Evolutionary conservation across 1,140 invertebrate genomes (phyloP).

Genomic region (Drosophila rhopaloa): DNA sequence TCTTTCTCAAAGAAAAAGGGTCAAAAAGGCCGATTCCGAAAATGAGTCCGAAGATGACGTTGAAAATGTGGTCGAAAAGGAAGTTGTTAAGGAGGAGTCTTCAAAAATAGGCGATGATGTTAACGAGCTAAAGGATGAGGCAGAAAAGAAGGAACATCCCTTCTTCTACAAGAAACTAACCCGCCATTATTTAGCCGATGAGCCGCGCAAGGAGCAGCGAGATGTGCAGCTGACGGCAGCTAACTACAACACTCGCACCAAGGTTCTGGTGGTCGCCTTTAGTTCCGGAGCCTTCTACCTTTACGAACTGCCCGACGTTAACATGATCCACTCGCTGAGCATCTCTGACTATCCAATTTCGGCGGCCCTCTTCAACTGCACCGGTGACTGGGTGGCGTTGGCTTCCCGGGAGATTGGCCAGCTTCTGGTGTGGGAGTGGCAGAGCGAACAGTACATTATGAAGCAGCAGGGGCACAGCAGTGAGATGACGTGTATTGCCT

Average conservation of each 20-base stretch:
- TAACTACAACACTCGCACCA: slow-evolving; percentile 91
- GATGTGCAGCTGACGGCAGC: slow-evolving; percentile 90
- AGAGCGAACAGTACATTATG: slow-evolving; percentile 98
- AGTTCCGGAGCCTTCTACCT: slow-evolving; percentile 94
- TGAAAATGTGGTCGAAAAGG: slow-evolving; percentile 86
- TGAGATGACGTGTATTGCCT: slow-evolving; percentile 94
- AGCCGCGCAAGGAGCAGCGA: slow-evolving; percentile 87
- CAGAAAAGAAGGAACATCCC: slow-evolving; percentile 85
- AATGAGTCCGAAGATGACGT: slow-evolving; percentile 87
- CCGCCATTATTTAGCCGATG: slow-evolving; percentile 90
- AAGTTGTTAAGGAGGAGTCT: slow-evolving; percentile 85
- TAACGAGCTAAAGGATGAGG: slow-evolving; percentile 74
- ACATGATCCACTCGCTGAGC: slow-evolving; percentile 95
- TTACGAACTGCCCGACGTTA: slow-evolving; percentile 96
- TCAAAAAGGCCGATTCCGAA: slow-evolving; percentile 29
- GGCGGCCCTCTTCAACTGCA: slow-evolving; percentile 92
- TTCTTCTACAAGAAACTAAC: slow-evolving; percentile 89
- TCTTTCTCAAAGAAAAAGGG: slow-evolving; percentile 61
- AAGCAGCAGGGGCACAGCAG: slow-evolving; percentile 98
- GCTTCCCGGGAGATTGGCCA: slow-evolving; percentile 94
- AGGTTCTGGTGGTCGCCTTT: slow-evolving; percentile 93
- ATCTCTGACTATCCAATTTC: slow-evolving; percentile 93
- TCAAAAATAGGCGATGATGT: slow-evolving; percentile 59
- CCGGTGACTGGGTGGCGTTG: slow-evolving; percentile 97
- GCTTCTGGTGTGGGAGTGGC: slow-evolving; percentile 99